Base-by-base conservation (phyloP, 2,888 invertebrate species). In the Pachliopta kotzebuea region DNA sequence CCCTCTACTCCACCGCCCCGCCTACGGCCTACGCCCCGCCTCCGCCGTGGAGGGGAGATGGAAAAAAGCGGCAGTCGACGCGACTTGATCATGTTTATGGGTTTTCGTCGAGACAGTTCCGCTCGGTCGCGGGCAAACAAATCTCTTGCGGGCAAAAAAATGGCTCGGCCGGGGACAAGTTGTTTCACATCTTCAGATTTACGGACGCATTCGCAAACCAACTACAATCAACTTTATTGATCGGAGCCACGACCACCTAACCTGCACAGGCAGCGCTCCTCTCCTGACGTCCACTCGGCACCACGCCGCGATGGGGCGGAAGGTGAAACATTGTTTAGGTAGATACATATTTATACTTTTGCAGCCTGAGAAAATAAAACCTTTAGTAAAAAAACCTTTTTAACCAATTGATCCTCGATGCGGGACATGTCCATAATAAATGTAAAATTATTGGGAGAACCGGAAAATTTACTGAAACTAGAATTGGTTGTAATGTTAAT, bases 81-180 rank as follows among this genome's bases (percentile, higher is more conserved):
- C 76, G 86, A 81, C 85, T 85, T 79, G 88, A 82, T 85, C 87
- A 90, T 89, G 90, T 91, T 92, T 91, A 91, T 91, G 90, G 88
- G 86, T 86, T 88, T 89, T 85, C 85, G 85, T 80, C 84, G 89
- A 88, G 88, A 86, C 88, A 86, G 86, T 85, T 85, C 82, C 82
- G 84, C 81, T 83, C 84, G 84, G 84, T 84, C 82, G 82, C 80
- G 77, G 83, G 82, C 84, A 86, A 90, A 90, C 90, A 90, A 90
- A 92, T 90, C 90, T 90, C 83, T 86, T 82, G 86, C 84, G 87
- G 89, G 37, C 87, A 90, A 37, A 92, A 91, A 92, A 91, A 90
- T 85, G 83, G 81, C 85, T 83, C 80, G 83, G 78, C 80, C 79
- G 82, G 78, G 81, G 87, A 90, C 90, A 90, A 89, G 88, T 85